phyloP scores from a whole-genome alignment of 2,797 vertebrate genomes.

The Sebastes melanostomus region DNA sequence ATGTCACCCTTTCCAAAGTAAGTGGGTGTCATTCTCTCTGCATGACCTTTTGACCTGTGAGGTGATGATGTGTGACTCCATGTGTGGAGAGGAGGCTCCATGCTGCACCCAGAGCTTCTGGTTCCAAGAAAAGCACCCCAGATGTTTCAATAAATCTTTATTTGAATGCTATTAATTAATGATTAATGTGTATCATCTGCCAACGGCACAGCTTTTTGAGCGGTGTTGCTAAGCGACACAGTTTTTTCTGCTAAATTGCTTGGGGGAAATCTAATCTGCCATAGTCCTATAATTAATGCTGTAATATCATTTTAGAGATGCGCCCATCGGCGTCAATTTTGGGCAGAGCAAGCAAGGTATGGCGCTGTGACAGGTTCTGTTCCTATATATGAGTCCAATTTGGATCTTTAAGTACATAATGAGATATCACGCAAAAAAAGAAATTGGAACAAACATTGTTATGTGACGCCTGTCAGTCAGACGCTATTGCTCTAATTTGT shows the following conservation, averaged over 20 bases:
- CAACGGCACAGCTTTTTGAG: conserved; percentile 39
- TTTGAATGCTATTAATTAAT: conserved; percentile 62
- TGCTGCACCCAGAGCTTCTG: not conserved
- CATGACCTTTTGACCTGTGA: conserved; percentile 29
- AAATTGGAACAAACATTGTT: conserved; percentile 26
- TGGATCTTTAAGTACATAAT: conserved; percentile 47
- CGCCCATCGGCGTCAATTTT: conserved; percentile 59
- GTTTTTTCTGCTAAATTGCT: conserved; percentile 56
- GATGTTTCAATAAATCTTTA: conserved; percentile 45
- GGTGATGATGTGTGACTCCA: conserved; percentile 7
- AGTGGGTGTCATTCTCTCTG: conserved; percentile 25
- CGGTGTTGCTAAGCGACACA: conserved; percentile 74
- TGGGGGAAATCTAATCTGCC: conserved; percentile 64
- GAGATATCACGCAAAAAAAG: conserved; percentile 34
- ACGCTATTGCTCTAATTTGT: conserved; percentile 11
- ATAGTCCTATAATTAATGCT: conserved; percentile 70
- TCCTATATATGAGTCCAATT: conserved; percentile 36
- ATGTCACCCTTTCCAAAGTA: conserved; percentile 53
- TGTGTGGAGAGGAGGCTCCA: not conserved
- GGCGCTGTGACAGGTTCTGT: conserved; percentile 53
- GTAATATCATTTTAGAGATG: conserved; percentile 59
- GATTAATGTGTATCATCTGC: conserved; percentile 59
- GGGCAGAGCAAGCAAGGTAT: conserved; percentile 33
- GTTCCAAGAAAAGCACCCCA: conserved; percentile 3
- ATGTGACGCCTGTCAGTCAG: conserved; percentile 54